Base-by-base conservation (phyloP, 2,888 invertebrate species). In the Athalia cordata region DNA sequence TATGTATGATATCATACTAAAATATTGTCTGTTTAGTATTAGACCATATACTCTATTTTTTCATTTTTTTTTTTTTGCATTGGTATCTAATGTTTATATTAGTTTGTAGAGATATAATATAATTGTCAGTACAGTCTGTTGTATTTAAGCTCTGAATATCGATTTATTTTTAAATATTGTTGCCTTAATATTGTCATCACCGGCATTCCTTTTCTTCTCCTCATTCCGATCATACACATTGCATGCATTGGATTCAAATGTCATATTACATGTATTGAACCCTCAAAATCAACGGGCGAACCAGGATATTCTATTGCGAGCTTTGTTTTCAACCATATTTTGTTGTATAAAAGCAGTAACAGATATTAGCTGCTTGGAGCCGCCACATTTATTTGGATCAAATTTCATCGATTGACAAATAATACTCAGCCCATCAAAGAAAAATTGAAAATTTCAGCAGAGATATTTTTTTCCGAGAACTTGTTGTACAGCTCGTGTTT, bases 121-220 rank as follows among this genome's bases (percentile, higher is more conserved):
- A 86, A 85, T 84, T 86, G 83, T 85, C 84, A 83, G 84, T 88
- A 86, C 86, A 88, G 86, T 86, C 85, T 86, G 86, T 86, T 81
- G 81, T 85, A 83, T 83, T 86, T 86, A 86, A 87, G 87, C 86
- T 86, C 87, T 80, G 80, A 85, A 83, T 84, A 84, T 83, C 81
- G 81, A 83, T 79, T 74, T 61, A 68, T 77, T 80, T 79, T 79
- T 62, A 72, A 78, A 81, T 79, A 82, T 81, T 80, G 79, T 84
- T 79, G 79, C 83, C 78, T 80, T 79, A 83, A 85, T 88, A 87
- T 87, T 87, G 87, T 87, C 88, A 84, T 82, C 82, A 81, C 87
- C 84, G 83, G 83, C 84, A 78, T 83, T 81, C 13, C 13, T 5
- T 15, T 6, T 13, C 1, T 13, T 3, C 59, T 13, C 0, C 4